These are phyloP conservation scores for Pheucticus melanocephalus DNA, from an alignment of 2,113 vertebrate species.

Conservation along the genomic window DNA sequence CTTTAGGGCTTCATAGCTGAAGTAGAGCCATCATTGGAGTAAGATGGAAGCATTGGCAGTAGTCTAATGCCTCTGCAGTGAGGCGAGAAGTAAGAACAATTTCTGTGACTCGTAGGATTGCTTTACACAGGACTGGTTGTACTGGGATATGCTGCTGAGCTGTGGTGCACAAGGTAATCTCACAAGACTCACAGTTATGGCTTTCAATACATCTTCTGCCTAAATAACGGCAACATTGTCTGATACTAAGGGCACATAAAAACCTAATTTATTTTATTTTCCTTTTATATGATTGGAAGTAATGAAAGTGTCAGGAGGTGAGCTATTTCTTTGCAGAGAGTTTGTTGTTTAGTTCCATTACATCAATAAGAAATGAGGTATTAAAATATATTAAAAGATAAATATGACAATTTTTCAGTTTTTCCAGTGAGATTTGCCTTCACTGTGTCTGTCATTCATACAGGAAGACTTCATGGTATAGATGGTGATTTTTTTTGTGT, in stretches of 20 bases:
- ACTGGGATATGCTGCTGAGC: not conserved
- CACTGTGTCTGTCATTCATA: not conserved
- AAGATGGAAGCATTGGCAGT: not conserved
- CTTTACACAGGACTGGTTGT: not conserved
- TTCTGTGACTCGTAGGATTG: fast-evolving
- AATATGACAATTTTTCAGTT: not conserved
- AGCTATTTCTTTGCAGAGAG: not conserved
- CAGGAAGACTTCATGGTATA: not conserved
- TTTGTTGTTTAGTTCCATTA: not conserved
- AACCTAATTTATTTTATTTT: not conserved
- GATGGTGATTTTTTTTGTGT: not conserved
- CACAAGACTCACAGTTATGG: not conserved
- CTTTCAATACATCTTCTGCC: not conserved
- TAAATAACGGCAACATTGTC: not conserved
- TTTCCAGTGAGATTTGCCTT: not conserved
- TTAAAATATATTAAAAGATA: not conserved
- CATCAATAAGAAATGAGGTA: not conserved
- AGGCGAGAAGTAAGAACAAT: not conserved
- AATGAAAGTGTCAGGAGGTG: not conserved
- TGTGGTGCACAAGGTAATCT: not conserved
- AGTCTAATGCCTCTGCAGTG: not conserved
- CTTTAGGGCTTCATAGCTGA: not conserved
- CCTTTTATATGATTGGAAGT: not conserved
- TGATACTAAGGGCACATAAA: not conserved
- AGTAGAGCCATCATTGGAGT: not conserved